A percentile compares a stretch with the other conserved stretches of the same genome.
phyloP scores from a whole-genome alignment of 2,113 vertebrate species.

The Rhinoderma darwinii region DNA sequence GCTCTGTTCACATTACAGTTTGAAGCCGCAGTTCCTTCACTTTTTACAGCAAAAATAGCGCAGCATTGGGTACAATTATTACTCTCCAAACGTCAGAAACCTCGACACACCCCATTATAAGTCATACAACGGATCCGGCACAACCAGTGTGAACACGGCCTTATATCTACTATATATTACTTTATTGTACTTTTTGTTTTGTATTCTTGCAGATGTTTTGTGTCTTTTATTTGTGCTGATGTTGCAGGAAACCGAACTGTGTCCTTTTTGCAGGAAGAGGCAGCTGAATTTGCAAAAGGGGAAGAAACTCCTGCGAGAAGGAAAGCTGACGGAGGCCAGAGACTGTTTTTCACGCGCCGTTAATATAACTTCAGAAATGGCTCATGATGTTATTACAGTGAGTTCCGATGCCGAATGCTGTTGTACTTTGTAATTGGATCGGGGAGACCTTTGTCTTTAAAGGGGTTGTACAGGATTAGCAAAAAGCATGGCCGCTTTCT shows the following conservation, averaged over 20 bases:
- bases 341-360: constrained; percentile 90
- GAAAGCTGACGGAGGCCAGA: constrained; percentile 87
- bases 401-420: background rate
- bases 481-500: no score
- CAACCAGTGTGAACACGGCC: no score
- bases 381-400: constrained; percentile 91
- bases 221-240: background rate
- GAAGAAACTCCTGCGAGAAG: constrained; percentile 88
- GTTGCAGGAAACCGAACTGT: background rate
- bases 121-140: no score
- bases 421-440: background rate
- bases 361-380: constrained; percentile 91
- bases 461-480: no score
- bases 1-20: background rate
- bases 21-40: no score
- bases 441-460: no score
- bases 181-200: background rate
- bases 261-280: constrained; percentile 77
- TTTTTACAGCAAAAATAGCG: background rate
- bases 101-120: no score
- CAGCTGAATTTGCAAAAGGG: constrained; percentile 88
- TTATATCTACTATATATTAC: no score
- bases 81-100: no score
- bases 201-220: background rate
- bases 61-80: background rate